These are phyloP conservation scores for Sternarchorhynchus goeldii DNA, from an alignment of 2,797 vertebrate species.

Conservation along the genomic window DNA sequence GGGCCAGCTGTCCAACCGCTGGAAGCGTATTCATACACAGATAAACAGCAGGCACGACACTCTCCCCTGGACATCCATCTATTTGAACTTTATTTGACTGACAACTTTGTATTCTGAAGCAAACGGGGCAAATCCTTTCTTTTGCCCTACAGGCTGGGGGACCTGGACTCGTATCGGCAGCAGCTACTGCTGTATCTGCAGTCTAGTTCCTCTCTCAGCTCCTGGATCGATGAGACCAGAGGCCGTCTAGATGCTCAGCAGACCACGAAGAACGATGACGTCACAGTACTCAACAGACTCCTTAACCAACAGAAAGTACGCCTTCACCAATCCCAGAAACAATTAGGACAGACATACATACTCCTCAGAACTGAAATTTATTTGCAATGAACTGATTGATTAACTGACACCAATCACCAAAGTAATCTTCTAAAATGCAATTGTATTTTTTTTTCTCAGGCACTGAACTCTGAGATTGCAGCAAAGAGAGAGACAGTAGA, in stretches of 20 bases:
- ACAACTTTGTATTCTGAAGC: background rate
- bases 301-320: slow-evolving; percentile 88
- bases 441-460: slow-evolving; percentile 57
- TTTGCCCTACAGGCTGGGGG: slow-evolving; percentile 75
- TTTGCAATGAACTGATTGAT: background rate
- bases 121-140: background rate
- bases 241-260: slow-evolving; percentile 83
- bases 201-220: slow-evolving; percentile 77
- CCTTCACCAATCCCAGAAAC: background rate
- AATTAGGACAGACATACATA: background rate
- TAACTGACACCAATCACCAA: background rate
- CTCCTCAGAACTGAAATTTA: background rate
- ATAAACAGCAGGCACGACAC: slow-evolving; percentile 84
- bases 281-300: slow-evolving; percentile 75
- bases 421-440: background rate
- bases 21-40: slow-evolving; percentile 87
- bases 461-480: slow-evolving; percentile 84
- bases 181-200: slow-evolving; percentile 85
- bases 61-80: background rate
- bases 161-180: slow-evolving; percentile 86
- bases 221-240: slow-evolving; percentile 86
- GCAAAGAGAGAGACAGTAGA: slow-evolving; percentile 85
- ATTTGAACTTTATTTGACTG: background rate
- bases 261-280: slow-evolving; percentile 77
- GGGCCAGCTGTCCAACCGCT: slow-evolving; percentile 84